These are phyloP conservation scores for Oeneis ivallda DNA, from an alignment of 2,888 invertebrate species.

Conservation along the genomic window DNA sequence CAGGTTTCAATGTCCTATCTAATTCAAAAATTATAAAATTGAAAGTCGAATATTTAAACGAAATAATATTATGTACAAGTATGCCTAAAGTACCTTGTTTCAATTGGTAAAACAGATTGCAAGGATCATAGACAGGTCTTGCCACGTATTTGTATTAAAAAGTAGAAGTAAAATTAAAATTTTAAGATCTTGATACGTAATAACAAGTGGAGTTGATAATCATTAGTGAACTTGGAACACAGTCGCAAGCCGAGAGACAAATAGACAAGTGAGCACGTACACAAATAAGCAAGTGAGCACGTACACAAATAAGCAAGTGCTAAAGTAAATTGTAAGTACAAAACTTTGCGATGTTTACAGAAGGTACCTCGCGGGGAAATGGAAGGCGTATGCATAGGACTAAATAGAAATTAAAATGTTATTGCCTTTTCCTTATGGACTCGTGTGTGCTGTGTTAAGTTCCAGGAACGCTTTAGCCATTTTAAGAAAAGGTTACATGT, in stretches of 20 bases:
- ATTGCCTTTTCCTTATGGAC: slow-evolving; percentile 37
- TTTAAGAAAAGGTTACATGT: slow-evolving; percentile 5
- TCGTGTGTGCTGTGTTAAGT: slow-evolving; percentile 10
- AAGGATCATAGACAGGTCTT: too few relatives aligned
- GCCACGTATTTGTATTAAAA: too few relatives aligned
- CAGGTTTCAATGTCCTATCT: too few relatives aligned
- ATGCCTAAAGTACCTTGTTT: too few relatives aligned
- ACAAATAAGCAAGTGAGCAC: slow-evolving; percentile 42
- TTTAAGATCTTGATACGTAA: too few relatives aligned
- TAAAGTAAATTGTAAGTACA: slow-evolving; percentile 44
- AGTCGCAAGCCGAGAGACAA: slow-evolving; percentile 36
- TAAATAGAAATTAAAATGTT: slow-evolving; percentile 40
- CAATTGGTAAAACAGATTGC: too few relatives aligned
- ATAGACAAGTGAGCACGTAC: slow-evolving; percentile 42
- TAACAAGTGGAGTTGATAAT: background rate
- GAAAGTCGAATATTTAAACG: too few relatives aligned
- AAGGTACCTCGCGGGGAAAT: slow-evolving; percentile 37
- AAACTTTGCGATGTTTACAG: slow-evolving; percentile 42
- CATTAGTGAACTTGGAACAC: slow-evolving; percentile 6
- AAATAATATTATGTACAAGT: too few relatives aligned
- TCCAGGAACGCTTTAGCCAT: slow-evolving; percentile 13
- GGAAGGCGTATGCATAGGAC: slow-evolving; percentile 36
- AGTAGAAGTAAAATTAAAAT: too few relatives aligned
- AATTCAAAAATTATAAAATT: too few relatives aligned
- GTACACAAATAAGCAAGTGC: slow-evolving; percentile 43